A percentile compares a stretch with the other conserved stretches of the same genome.
Evolutionary conservation across 2,797 vertebrate species (phyloP).

Genomic region (Sebastes matsubarae): DNA sequence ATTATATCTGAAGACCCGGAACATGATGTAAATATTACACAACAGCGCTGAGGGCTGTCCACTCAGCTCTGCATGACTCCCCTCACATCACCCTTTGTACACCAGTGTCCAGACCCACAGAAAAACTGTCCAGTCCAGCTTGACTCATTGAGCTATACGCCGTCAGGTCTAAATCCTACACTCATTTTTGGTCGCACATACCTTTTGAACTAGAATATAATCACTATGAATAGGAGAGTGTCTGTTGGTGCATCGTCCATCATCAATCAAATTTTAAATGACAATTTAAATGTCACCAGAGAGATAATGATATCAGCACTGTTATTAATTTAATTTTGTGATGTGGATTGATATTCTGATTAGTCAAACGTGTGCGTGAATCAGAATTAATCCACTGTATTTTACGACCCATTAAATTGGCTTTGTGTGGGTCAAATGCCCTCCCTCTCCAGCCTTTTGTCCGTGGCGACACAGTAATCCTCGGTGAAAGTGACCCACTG

Average conservation of each 20-base stretch:
- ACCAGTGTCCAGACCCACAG: background rate
- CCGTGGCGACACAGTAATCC: constrained; percentile 24
- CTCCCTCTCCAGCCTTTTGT: constrained; percentile 29
- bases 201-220: background rate
- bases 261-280: background rate
- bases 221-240: background rate
- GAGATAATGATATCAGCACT: constrained; percentile 1
- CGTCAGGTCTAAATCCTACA: background rate
- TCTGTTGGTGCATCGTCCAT: background rate
- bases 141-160: background rate
- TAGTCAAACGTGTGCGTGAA: constrained; percentile 15
- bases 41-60: constrained; percentile 50
- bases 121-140: background rate
- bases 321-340: constrained; percentile 5
- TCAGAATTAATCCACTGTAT: constrained; percentile 24
- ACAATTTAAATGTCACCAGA: constrained; percentile 23
- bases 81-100: constrained; percentile 25
- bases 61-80: constrained; percentile 24
- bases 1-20: constrained; percentile 19
- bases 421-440: constrained; percentile 28
- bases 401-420: constrained; percentile 20
- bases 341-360: constrained; percentile 23
- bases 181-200: background rate
- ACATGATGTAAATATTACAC: constrained; percentile 44
- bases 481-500: constrained; percentile 35